A percentile compares a stretch with the other conserved stretches of the same genome.
phyloP scores from a whole-genome alignment of 2,888 invertebrate species.

The Ectemnius cavifrons region DNA sequence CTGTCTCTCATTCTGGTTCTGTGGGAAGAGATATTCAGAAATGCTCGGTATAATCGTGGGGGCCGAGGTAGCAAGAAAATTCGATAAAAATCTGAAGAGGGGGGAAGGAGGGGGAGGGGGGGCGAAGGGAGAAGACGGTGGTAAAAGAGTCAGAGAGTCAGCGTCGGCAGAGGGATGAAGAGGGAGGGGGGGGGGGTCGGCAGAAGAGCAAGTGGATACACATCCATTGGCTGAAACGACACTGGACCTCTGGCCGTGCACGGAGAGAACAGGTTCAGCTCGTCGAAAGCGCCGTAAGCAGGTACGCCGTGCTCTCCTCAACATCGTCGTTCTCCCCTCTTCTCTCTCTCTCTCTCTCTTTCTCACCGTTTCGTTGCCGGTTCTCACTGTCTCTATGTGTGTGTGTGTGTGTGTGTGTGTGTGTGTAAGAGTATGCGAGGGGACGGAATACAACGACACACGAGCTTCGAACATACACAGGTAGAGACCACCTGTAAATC shows the following conservation, averaged over 20 bases:
- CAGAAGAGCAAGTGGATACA: constrained; percentile 19
- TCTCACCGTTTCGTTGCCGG: not conserved
- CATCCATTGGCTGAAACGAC: constrained; percentile 43
- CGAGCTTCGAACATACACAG: not conserved
- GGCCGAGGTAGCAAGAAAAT: constrained; percentile 10
- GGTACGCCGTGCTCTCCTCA: constrained; percentile 39
- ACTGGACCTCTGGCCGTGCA: constrained; percentile 38
- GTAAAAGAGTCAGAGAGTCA: not conserved
- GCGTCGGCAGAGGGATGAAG: not conserved
- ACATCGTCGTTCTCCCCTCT: constrained; percentile 20
- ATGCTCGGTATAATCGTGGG: constrained; percentile 4
- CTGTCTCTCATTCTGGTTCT: not conserved
- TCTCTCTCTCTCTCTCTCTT: not conserved
- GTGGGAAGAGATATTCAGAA: not conserved
- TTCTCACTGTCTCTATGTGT: not conserved
- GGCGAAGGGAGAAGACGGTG: too few relatives aligned
- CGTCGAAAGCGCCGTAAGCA: constrained; percentile 56
- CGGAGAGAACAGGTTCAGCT: constrained; percentile 52
- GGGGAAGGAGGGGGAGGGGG: too few relatives aligned
- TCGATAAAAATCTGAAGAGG: constrained; percentile 10
- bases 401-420: not conserved
- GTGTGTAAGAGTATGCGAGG: not conserved
- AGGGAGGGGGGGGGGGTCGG: constrained; percentile 4
- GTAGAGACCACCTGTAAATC: constrained; percentile 5
- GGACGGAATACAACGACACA: not conserved